Evolutionary conservation across 37 sponge, comb jelly and placozoan genomes (phyloP).

Genomic region (Hormiphora californensis): DNA sequence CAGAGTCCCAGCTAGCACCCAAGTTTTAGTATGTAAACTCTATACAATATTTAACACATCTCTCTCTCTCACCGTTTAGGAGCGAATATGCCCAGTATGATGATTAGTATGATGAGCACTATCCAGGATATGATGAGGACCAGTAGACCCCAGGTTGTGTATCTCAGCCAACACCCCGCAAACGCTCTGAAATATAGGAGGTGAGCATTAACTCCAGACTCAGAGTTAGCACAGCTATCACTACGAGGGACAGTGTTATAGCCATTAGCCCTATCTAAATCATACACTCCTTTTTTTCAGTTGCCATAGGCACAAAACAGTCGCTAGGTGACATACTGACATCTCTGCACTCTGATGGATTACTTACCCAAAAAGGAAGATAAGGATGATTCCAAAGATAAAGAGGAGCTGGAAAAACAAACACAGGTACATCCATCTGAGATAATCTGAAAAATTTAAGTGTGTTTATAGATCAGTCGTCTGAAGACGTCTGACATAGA

Average conservation of each 20-base stretch:
- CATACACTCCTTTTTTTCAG: too few species aligned
- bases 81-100: background rate
- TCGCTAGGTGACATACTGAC: too few species aligned
- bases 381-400: background rate
- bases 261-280: too few species aligned
- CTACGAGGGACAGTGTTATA: too few species aligned
- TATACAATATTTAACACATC: too few species aligned
- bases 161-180: background rate
- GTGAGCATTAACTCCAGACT: too few species aligned
- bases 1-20: too few species aligned
- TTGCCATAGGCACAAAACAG: too few species aligned
- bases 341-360: too few species aligned
- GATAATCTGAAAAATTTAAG: background rate
- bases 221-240: too few species aligned
- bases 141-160: background rate
- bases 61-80: background rate
- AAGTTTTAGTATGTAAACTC: too few species aligned
- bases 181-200: background rate
- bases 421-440: background rate
- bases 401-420: background rate
- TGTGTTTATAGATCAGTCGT: background rate
- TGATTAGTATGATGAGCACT: background rate
- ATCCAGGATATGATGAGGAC: background rate
- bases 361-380: constrained; percentile 31
- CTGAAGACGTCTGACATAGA: background rate